phyloP scores from a whole-genome alignment of 2,113 vertebrate species.

The Amphilophus citrinellus region DNA sequence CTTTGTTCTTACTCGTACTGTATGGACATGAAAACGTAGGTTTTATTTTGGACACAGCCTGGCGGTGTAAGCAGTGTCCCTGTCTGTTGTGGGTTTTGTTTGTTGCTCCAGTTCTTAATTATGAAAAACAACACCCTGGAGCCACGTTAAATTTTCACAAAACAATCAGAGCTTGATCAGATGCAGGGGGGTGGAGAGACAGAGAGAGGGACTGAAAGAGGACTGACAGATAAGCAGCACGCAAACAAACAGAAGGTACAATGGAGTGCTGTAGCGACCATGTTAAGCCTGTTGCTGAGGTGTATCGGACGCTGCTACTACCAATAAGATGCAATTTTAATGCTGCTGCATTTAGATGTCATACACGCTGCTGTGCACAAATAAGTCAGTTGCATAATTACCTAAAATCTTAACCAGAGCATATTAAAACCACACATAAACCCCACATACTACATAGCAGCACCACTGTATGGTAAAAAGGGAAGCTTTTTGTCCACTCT shows the following conservation, averaged over 20 bases:
- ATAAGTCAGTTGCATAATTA: background rate
- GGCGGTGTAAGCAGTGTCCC: background rate
- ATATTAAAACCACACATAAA: background rate
- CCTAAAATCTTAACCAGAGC: background rate
- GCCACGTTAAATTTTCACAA: conserved; percentile 60
- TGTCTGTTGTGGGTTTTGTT: conserved; percentile 13
- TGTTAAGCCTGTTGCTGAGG: conserved; percentile 33
- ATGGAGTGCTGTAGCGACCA: conserved; percentile 31
- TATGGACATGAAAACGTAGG: conserved; percentile 22
- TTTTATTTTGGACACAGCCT: conserved; percentile 22
- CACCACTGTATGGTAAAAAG: background rate
- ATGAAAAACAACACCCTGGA: conserved; percentile 70
- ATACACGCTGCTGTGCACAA: background rate
- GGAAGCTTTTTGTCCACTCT: conserved; percentile 25
- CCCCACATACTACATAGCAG: background rate
- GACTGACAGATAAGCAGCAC: conserved; percentile 38
- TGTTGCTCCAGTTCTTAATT: conserved; percentile 59
- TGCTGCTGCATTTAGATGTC: conserved; percentile 10
- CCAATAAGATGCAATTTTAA: conserved; percentile 9
- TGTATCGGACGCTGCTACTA: conserved; percentile 40
- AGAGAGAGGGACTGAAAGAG: conserved; percentile 9
- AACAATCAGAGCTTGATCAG: conserved; percentile 52
- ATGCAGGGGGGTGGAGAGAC: conserved; percentile 21
- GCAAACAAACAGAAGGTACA: conserved; percentile 56
- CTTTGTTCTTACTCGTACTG: conserved; percentile 16